Evolutionary conservation across 2,113 vertebrate species (phyloP).

Genomic region (Siphamia tubifer): DNA sequence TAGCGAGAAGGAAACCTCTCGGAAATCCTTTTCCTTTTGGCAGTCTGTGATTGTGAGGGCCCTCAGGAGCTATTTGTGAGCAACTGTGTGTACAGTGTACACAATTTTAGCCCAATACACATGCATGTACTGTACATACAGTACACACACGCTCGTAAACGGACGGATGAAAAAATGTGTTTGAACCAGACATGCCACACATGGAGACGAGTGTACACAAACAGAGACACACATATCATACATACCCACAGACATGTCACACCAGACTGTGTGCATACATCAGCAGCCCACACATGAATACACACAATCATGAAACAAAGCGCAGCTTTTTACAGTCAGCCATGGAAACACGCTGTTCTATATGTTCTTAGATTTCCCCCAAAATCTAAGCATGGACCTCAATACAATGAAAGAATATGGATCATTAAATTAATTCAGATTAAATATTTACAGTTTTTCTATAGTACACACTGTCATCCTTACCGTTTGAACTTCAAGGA

Average conservation of each 20-base stretch:
- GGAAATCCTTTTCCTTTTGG: conserved; percentile 78
- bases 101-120: conserved; percentile 9
- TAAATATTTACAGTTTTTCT: too few relatives aligned
- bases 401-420: too few relatives aligned
- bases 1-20: conserved; percentile 73
- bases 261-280: background rate
- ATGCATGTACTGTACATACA: background rate
- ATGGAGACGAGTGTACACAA: conserved; percentile 35
- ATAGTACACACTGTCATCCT: too few relatives aligned
- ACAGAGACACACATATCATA: conserved; percentile 40
- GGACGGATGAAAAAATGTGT: background rate
- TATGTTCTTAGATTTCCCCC: background rate
- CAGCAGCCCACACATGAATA: conserved; percentile 50
- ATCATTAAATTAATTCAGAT: too few relatives aligned
- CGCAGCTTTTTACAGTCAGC: background rate
- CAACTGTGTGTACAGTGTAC: conserved; percentile 33
- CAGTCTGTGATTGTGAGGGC: conserved; percentile 67
- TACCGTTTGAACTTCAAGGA: background rate
- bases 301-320: conserved; percentile 18
- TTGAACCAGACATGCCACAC: conserved; percentile 51
- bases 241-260: conserved; percentile 13
- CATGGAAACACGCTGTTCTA: background rate
- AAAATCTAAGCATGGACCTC: background rate
- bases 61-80: conserved; percentile 68
- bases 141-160: background rate